Percentiles rank a stretch among this genome's conserved stretches.
Conservation (phyloP, 2,113 vertebrate species). For the Tor tambroides region DNA sequence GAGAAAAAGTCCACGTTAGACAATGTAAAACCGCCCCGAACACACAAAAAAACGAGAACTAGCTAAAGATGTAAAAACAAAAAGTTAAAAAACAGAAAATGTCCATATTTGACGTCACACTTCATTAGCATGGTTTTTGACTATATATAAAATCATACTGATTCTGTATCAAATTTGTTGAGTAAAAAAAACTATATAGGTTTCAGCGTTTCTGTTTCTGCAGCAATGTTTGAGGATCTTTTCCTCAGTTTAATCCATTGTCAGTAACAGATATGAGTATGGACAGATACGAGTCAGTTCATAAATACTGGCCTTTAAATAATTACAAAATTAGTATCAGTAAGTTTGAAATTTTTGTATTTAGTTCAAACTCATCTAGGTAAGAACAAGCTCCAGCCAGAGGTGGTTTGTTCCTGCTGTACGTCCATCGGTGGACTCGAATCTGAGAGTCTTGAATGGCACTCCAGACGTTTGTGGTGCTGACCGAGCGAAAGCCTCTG, state of each 20-base stretch:
- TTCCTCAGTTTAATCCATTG: no score
- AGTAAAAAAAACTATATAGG: not conserved
- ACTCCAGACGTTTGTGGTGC: not conserved
- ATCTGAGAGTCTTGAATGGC: not conserved
- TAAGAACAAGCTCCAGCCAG: not conserved
- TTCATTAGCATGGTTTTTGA: not conserved
- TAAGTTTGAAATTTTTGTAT: not conserved
- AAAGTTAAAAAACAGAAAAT: not conserved
- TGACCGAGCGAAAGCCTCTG: constrained; percentile 41
- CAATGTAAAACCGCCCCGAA: not conserved
- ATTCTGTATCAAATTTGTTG: not conserved
- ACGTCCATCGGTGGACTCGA: not conserved
- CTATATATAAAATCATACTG: not conserved
- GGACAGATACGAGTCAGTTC: not conserved
- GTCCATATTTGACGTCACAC: not conserved
- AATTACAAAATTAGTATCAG: not conserved
- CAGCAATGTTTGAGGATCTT: not conserved
- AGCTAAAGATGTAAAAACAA: not conserved
- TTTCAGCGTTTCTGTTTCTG: no score
- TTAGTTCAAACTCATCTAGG: not conserved
- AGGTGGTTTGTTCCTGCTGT: not conserved
- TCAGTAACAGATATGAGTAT: no score
- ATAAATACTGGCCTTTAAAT: not conserved
- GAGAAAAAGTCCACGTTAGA: not conserved
- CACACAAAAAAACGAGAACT: not conserved